A percentile compares a stretch with the other conserved stretches of the same genome.
These are phyloP conservation scores for Dexiosoma caninum DNA, from an alignment of 2,888 invertebrate genomes.

Conservation along the genomic window DNA sequence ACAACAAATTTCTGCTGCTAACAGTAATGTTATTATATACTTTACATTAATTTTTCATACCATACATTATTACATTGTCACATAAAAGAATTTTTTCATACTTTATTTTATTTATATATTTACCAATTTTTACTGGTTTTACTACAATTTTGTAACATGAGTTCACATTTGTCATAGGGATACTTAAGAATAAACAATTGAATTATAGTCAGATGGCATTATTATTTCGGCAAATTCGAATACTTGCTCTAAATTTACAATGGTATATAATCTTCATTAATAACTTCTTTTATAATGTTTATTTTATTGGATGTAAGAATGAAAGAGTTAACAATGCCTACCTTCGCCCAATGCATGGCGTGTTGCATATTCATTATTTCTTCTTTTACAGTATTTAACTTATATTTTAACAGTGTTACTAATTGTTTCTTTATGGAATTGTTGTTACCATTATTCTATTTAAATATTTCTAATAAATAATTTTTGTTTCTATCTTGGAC, in stretches of 20 bases:
- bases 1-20: not conserved
- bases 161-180: not conserved
- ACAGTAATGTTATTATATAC: not conserved
- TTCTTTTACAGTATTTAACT: not conserved
- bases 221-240: not conserved
- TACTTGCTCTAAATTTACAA: not conserved
- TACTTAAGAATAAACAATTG: not conserved
- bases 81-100: not conserved
- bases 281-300: not conserved
- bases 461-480: not conserved
- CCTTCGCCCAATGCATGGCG: not conserved
- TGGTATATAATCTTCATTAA: not conserved
- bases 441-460: not conserved
- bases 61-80: not conserved
- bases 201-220: not conserved
- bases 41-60: not conserved
- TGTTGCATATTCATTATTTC: slow-evolving; percentile 2
- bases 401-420: not conserved
- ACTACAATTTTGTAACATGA: not conserved
- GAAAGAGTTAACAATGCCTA: not conserved
- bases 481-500: too few relatives aligned
- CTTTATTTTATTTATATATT: not conserved
- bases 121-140: not conserved
- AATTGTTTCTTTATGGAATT: not conserved
- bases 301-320: not conserved